These are phyloP conservation scores for Gobionotothen gibberifrons DNA, from an alignment of 2,797 vertebrate genomes.

Conservation along the genomic window DNA sequence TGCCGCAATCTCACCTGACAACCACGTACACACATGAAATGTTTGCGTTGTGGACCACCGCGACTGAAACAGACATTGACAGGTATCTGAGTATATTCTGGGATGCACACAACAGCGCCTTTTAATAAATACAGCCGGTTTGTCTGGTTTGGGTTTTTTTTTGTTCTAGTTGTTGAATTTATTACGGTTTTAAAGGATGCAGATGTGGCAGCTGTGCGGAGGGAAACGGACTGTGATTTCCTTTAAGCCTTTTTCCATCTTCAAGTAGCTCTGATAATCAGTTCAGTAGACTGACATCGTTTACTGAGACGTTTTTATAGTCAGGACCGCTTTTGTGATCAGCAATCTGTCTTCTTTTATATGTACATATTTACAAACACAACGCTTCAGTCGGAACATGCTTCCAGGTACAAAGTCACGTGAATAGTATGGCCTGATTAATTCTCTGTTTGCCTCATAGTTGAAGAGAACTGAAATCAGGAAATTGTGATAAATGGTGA, in stretches of 20 bases:
- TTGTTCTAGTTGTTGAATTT: slow-evolving; percentile 45
- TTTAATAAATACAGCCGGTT: slow-evolving; percentile 72
- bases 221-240: slow-evolving; percentile 23
- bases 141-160: slow-evolving; percentile 57
- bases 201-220: slow-evolving; percentile 21
- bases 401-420: neutral
- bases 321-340: neutral
- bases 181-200: slow-evolving; percentile 46
- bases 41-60: slow-evolving; percentile 55
- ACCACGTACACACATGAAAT: slow-evolving; percentile 50
- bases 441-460: neutral
- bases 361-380: slow-evolving; percentile 10
- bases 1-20: slow-evolving; percentile 79
- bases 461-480: neutral
- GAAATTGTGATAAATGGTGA: neutral
- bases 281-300: slow-evolving; percentile 17
- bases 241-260: slow-evolving; percentile 22
- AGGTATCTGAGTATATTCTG: slow-evolving; percentile 70
- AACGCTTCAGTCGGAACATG: no score
- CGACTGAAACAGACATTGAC: slow-evolving; percentile 72
- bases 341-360: neutral
- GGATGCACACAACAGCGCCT: slow-evolving; percentile 58
- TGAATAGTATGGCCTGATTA: neutral
- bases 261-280: slow-evolving; percentile 25
- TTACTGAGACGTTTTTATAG: slow-evolving; percentile 8